Conservation (phyloP, 92 coral and sea anemone genomes). For the Scolanthus callimorphus region DNA sequence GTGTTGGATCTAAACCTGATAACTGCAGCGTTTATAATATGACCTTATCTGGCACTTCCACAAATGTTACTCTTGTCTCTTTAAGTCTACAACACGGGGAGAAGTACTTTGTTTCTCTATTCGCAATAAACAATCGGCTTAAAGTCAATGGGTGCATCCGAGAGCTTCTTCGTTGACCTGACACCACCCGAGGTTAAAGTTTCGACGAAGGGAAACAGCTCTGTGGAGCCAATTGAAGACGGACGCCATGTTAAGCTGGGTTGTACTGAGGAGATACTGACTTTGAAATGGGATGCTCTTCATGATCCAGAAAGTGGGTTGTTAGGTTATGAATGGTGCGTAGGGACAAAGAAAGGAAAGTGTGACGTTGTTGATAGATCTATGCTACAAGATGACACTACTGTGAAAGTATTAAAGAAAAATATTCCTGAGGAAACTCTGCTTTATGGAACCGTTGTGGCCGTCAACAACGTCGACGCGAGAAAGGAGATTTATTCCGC, state of each 20-base stretch:
- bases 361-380: constrained; percentile 66
- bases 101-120: constrained; percentile 49
- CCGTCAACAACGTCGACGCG: neutral
- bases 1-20: constrained; percentile 42
- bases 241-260: constrained; percentile 34
- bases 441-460: constrained; percentile 23
- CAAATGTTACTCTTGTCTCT: constrained; percentile 34
- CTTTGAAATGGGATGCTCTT: constrained; percentile 71
- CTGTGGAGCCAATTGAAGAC: neutral
- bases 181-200: constrained; percentile 41
- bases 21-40: constrained; percentile 45
- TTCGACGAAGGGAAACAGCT: neutral
- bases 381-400: constrained; percentile 14
- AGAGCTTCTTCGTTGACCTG: constrained; percentile 52
- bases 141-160: constrained; percentile 35
- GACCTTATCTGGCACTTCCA: constrained; percentile 34
- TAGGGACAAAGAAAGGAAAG: constrained; percentile 51
- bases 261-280: constrained; percentile 71
- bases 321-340: constrained; percentile 50
- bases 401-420: constrained; percentile 46
- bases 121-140: constrained; percentile 67
- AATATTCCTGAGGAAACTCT: constrained; percentile 63
- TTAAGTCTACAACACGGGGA: constrained; percentile 49
- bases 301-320: constrained; percentile 55
- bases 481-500: neutral